Evolutionary conservation across 2,888 invertebrate genomes (phyloP).

Genomic region (Acleris sparsana): DNA sequence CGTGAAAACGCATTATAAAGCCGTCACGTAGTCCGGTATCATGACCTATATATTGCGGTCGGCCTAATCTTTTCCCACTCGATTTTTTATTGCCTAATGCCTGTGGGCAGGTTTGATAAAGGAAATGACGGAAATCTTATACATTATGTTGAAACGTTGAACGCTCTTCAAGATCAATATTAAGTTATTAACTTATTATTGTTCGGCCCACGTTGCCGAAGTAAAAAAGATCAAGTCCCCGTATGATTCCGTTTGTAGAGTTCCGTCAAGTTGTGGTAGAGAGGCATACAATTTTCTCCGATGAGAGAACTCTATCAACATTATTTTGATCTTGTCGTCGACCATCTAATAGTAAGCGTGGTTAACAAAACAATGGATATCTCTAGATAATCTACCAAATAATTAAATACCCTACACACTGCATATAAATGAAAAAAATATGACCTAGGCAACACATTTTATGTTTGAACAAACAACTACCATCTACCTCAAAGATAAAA

Average conservation of each 20-base stretch:
- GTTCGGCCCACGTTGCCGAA: conserved; percentile 16
- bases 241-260: neutral
- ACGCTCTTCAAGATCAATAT: conserved; percentile 30
- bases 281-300: neutral
- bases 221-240: conserved; percentile 11
- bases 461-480: no score
- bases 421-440: no score
- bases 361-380: no score
- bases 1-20: conserved; percentile 35
- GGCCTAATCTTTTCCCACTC: conserved; percentile 59
- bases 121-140: conserved; percentile 23
- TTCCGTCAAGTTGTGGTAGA: conserved; percentile 2
- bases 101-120: conserved; percentile 17
- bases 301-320: no score
- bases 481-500: no score
- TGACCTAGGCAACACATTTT: no score
- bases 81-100: conserved; percentile 34
- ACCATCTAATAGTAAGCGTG: no score
- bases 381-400: no score
- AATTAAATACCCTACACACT: no score
- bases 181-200: conserved; percentile 26
- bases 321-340: no score
- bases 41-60: conserved; percentile 55
- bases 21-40: conserved; percentile 46
- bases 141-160: conserved; percentile 23